phyloP scores from a whole-genome alignment of 1,140 invertebrate genomes.

The Archegozetes longisetosus region DNA sequence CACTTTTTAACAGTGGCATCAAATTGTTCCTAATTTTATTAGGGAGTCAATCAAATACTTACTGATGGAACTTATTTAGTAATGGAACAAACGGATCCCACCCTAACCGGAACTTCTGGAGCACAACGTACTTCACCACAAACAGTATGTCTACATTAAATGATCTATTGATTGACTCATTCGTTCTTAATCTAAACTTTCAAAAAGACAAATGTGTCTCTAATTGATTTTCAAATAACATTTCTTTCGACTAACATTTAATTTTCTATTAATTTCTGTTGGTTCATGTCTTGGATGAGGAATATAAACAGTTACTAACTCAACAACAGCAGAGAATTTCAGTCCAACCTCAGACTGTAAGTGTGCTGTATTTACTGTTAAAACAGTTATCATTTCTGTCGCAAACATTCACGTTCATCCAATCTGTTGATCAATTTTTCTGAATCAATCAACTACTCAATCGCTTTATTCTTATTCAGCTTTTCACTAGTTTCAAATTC shows the following conservation, averaged over 20 bases:
- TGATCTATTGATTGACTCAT: not conserved
- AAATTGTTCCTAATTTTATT: slow-evolving; percentile 3
- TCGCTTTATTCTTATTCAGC: too few species aligned
- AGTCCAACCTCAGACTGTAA: slow-evolving; percentile 17
- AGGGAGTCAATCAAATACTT: slow-evolving; percentile 12
- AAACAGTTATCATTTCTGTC: not conserved
- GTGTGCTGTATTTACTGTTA: too few species aligned
- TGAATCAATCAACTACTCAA: not conserved
- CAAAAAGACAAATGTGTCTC: too few species aligned
- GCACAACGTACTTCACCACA: slow-evolving; percentile 1
- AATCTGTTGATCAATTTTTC: not conserved
- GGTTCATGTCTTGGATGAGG: slow-evolving; percentile 3
- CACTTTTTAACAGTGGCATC: not conserved
- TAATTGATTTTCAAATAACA: too few species aligned
- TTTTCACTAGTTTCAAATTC: too few species aligned
- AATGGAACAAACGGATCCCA: slow-evolving; percentile 13
- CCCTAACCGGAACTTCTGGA: not conserved
- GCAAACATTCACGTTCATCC: not conserved
- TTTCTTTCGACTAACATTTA: not conserved
- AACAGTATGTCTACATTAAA: slow-evolving; percentile 5
- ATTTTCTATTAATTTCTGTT: not conserved
- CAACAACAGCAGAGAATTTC: slow-evolving; percentile 13
- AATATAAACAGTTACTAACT: slow-evolving; percentile 12
- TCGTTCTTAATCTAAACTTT: not conserved
- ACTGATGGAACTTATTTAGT: slow-evolving; percentile 15